phyloP scores from a whole-genome alignment of 2,113 vertebrate species.

The Mirza zaza region DNA sequence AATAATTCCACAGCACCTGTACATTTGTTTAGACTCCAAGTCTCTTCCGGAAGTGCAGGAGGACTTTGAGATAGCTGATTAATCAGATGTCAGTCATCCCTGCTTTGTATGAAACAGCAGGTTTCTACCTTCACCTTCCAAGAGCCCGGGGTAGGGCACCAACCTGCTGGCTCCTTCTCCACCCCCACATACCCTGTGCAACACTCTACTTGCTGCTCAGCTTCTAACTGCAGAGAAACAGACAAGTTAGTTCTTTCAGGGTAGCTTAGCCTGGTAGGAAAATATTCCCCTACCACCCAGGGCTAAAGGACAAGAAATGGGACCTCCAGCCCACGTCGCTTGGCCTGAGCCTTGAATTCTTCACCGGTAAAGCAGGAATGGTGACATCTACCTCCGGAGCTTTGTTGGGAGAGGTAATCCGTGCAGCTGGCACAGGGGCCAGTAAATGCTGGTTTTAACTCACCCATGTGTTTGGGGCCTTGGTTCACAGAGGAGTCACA shows the following conservation, averaged over 20 bases:
- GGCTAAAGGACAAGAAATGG: background rate
- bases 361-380: background rate
- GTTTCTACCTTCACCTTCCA: background rate
- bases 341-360: background rate
- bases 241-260: background rate
- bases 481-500: background rate
- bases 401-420: background rate
- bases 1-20: background rate
- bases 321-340: background rate
- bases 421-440: background rate
- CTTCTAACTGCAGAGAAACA: background rate
- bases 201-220: background rate
- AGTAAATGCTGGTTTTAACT: background rate
- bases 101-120: background rate
- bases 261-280: background rate
- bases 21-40: background rate
- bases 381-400: background rate
- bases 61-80: background rate
- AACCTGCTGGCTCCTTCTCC: background rate
- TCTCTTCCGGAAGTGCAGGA: background rate
- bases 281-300: background rate
- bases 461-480: background rate
- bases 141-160: background rate
- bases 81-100: rapidly evolving
- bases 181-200: background rate